Evolutionary conservation across 2,797 vertebrate genomes (phyloP), one percentile per base, ranked within the genome.

Genomic region (Propithecus deckenii): DNA sequence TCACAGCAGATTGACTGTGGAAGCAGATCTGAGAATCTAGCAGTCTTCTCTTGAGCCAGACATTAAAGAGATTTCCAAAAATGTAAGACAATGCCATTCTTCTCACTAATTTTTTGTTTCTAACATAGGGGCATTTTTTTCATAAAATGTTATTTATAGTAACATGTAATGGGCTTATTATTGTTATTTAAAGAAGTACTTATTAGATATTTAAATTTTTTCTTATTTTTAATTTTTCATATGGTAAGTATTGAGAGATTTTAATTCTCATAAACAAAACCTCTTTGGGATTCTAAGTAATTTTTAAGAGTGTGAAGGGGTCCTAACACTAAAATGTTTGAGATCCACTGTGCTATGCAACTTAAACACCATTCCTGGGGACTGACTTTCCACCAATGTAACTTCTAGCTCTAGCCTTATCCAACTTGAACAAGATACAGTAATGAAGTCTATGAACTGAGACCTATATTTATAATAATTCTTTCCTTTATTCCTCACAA

Each of bases 371-470:
- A 35, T 78, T 48, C 25, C n/a, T 25, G 5, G 32, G 35, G 35
- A 67, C 59, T 50, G 18, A n/a, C 41, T 74, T 72, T 18, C 35
- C 30, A 75, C 59, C 22, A 20, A 5, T 13, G 38, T 22, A 57
- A 35, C 74, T 69, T 75, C 22, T 59, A 30, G 23, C 32, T 80
- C 50, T 85, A 79, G 28, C 2, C 20, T 72, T 55, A 57, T n/a
- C 43, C 81, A 78, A 86, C 72, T 28, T 46, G 38, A 78, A 52
- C 15, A 76, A 72, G 48, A 67, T 41, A 63, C 1, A 84, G 28
- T 41, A 96, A 93, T 46, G 32, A 50, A 97, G 41, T 48, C 28
- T 35, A 59, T 71, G 52, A 85, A 75, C 17, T n/a, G 38, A 97
- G 35, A 81, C 20, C 46, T 71, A 2, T 65, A 25, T 72, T 81